Conservation (phyloP, 37 sponge, comb jelly and placozoan species). For the Bolinopsis microptera region DNA sequence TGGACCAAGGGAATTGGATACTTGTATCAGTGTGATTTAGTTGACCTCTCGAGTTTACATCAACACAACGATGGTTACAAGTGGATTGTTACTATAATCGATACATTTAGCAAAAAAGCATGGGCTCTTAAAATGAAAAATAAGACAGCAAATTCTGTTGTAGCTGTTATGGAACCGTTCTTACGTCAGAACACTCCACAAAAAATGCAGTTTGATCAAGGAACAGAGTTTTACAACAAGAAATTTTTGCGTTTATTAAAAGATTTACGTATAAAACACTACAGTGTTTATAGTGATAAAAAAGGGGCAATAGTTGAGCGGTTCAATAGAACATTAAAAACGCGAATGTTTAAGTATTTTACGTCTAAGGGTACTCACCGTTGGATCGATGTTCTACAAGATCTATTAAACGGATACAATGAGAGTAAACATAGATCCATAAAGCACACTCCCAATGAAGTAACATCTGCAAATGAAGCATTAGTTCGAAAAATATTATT, state of each 20-base stretch:
- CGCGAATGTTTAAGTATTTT: not conserved
- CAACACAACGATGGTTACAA: not conserved
- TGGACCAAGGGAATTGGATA: conserved; percentile 1
- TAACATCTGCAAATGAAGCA: not conserved
- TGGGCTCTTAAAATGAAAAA: conserved; percentile 54
- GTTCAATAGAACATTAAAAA: not conserved
- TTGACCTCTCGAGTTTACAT: not conserved
- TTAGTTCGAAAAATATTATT: not conserved
- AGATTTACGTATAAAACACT: not conserved
- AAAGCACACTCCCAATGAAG: not conserved
- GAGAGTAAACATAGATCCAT: conserved; percentile 9
- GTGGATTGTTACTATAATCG: conserved; percentile 15
- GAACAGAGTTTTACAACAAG: not conserved
- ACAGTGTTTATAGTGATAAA: not conserved
- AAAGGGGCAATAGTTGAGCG: conserved; percentile 38
- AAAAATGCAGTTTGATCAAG: conserved; percentile 10
- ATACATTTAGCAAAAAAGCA: conserved; percentile 42
- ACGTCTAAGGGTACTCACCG: not conserved
- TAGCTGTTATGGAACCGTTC: not conserved
- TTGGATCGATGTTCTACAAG: conserved; percentile 13
- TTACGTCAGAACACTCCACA: not conserved
- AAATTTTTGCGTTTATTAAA: not conserved
- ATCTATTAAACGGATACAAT: conserved; percentile 8
- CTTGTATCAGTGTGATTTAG: not conserved
- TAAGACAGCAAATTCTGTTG: not conserved